Base-by-base conservation (phyloP, 2,113 vertebrate species). In the Scartelaos histophorus region DNA sequence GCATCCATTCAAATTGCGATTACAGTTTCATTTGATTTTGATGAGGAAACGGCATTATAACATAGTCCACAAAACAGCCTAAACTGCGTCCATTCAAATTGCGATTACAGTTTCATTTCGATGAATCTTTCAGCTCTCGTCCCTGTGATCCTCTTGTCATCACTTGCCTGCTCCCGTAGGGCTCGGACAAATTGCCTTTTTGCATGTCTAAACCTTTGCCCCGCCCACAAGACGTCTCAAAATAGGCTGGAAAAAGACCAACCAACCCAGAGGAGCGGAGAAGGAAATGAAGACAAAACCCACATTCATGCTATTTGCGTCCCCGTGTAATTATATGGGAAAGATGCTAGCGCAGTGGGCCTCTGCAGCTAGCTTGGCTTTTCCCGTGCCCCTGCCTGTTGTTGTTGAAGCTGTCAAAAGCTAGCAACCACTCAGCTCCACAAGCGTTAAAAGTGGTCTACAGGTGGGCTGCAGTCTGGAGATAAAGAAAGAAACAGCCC, bases 271-370 rank as follows among this genome's bases (percentile, higher is more conserved):
- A 79, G 58, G 51, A 54, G 51, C 9, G 1, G 19, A 43, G 69
- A 51, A 29, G 34, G 22, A 34, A 70, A 24, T 65, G 71, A 66
- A 82, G 70, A 80, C n/a, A 35, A 35, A 62, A 64, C 61, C 61
- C 38, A 74, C 62, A 49, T 76, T 62, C 22, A 83, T 85, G 85
- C 80, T 89, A 87, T 90, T 90, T 89, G 82, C 70, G 75, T 84
- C 80, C 66, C 71, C 22, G 70, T 83, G 70, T 86, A 87, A 90
- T 87, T 87, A 88, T 66, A 81, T 77, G 75, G 80, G 82, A 80
- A 78, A 79, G 78, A 67, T 78, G 74, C 71, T 76, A 75, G 81
- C 78, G 82, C 82, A 75, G 80, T 73, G 51, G 80, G 68, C 65
- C 70, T 62, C 53, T 60, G 51, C 60, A 75, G 70, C 67, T 66